phyloP scores from a whole-genome alignment of 2,113 vertebrate genomes.

The Phyllopteryx taeniolatus region DNA sequence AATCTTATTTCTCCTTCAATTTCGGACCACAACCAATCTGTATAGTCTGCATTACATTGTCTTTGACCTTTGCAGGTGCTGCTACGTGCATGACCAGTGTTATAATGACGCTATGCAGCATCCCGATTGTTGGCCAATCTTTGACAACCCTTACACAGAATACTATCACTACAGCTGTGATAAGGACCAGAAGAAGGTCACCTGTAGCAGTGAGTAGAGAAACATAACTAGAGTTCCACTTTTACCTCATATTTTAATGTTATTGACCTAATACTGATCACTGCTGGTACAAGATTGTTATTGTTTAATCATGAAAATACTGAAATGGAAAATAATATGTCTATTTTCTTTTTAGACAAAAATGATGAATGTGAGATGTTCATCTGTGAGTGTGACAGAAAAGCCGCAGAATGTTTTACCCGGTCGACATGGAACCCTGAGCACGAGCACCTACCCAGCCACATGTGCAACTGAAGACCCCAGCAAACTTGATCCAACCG shows the following conservation, averaged over 20 bases:
- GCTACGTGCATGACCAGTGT: conserved; percentile 78
- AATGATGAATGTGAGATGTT: conserved; percentile 77
- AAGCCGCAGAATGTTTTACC: conserved; percentile 79
- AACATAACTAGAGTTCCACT: too few species aligned
- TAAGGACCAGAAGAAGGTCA: conserved; percentile 50
- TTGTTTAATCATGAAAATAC: background rate
- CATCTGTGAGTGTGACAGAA: conserved; percentile 86
- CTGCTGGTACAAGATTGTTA: too few species aligned
- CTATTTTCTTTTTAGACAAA: conserved; percentile 48
- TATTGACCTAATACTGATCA: background rate
- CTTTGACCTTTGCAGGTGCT: conserved; percentile 74
- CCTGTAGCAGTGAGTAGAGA: conserved; percentile 75
- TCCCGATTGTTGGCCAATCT: conserved; percentile 57
- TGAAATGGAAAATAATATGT: background rate
- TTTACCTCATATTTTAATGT: background rate
- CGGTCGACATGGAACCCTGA: conserved; percentile 56
- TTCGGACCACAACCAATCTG: accelerated
- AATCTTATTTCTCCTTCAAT: background rate
- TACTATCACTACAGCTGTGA: conserved; percentile 73
- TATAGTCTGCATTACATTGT: background rate
- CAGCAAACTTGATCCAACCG: background rate
- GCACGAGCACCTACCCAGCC: conserved; percentile 42
- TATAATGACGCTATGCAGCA: conserved; percentile 61
- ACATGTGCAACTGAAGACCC: conserved; percentile 60
- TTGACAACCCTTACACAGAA: conserved; percentile 83